Conservation (phyloP, 2,113 vertebrate genomes). For the Probosciger aterrimus region DNA sequence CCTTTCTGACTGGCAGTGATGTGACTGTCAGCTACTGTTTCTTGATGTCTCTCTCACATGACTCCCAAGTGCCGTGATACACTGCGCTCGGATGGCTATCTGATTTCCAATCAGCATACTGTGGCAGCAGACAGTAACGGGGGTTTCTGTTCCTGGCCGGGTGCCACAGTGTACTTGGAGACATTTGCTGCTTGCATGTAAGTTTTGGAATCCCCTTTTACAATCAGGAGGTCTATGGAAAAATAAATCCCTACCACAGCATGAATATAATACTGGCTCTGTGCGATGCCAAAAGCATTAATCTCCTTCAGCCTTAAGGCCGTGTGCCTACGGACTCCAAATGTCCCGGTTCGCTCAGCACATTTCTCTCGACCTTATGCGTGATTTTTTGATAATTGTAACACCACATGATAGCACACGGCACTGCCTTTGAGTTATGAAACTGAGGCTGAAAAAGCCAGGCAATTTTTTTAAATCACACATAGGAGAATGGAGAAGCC, state of each 20-base stretch:
- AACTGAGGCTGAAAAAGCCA: not conserved
- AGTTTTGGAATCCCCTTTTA: slow-evolving; percentile 73
- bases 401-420: not conserved
- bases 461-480: not conserved
- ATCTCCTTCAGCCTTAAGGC: slow-evolving; percentile 31
- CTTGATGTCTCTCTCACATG: slow-evolving; percentile 69
- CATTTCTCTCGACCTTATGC: not conserved
- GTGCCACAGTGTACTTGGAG: slow-evolving; percentile 66
- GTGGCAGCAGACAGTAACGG: slow-evolving; percentile 5
- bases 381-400: not conserved
- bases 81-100: not conserved
- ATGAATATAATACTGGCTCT: slow-evolving; percentile 60
- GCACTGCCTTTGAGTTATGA: not conserved
- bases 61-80: slow-evolving; percentile 33
- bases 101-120: slow-evolving; percentile 30
- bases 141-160: slow-evolving; percentile 50
- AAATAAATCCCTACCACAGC: slow-evolving; percentile 65
- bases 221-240: slow-evolving; percentile 69
- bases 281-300: slow-evolving; percentile 41
- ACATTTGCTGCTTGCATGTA: slow-evolving; percentile 66
- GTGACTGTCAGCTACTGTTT: slow-evolving; percentile 62
- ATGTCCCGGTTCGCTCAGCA: slow-evolving; percentile 28
- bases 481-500: not conserved
- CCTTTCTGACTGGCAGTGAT: slow-evolving; percentile 35
- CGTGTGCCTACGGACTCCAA: slow-evolving; percentile 25